Base-by-base conservation (phyloP, 2,888 invertebrate genomes). In the Endotricha flammealis region DNA sequence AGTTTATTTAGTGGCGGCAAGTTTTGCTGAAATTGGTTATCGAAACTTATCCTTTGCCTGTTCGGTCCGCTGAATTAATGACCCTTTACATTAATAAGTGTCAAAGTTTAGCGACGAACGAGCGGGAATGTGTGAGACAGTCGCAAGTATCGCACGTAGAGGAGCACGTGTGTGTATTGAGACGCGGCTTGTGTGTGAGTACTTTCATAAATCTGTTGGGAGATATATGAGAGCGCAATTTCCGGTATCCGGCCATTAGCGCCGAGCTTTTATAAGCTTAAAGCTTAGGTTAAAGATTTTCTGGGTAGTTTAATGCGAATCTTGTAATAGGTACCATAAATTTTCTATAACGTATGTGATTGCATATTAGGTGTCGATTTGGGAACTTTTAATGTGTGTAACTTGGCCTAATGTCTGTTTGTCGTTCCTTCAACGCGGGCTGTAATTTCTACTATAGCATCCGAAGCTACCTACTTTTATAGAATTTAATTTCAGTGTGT, bases 151-250 rank as follows among this genome's bases (percentile, higher is more conserved):
- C 41, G 46, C 48, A 53, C 51, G 36, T 45, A 49, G 46, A 39
- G 46, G 12, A 36, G 44, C 46, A 48, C 44, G 49, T 50, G 60
- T 67, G 73, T 64, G 72, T 55, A 68, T 57, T 51, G 88, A 89
- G 89, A 79, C 78, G 76, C 64, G 67, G 47, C 67, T 83, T 88
- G 88, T 86, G 86, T 87, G 82, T 86, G 83, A 74, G 92, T 92
- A 92, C 92, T 93, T 93, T 93, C 93, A 93, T 93, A 93, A 93
- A 93, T 93, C 93, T 93, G 92, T 92, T 89, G 88, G 89, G 91
- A 93, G 92, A 93, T 93, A 93, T 93, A 93, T 92, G 92, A 91
- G 92, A 91, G 92, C 92, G 92, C 92, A 93, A 93, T 93, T 93
- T 93, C 93, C 93, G 91, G 92, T 92, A 92, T 92, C 92, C 92